Base-by-base conservation (phyloP, 2,797 vertebrate genomes). In the Cyprinodon diabolis region DNA sequence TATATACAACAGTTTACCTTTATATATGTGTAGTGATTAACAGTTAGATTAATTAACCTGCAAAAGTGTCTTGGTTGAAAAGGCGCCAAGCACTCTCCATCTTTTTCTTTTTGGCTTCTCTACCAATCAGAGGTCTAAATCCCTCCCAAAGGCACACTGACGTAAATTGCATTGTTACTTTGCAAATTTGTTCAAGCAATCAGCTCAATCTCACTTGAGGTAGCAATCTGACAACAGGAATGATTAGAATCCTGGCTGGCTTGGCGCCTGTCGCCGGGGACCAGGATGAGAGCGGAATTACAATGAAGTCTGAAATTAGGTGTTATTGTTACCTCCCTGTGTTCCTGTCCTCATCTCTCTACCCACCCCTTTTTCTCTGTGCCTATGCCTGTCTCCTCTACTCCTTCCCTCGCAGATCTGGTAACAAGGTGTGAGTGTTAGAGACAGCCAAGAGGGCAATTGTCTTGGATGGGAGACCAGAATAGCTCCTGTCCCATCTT, bases 121-220 rank as follows among this genome's bases (percentile, higher is more conserved):
- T 77, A 74, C 73, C 77, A 71, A 67, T 81, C 76, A 52, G 66
- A 84, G 3, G 74, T 47, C 68, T 75, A 55, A 65, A 86, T 79
- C 79, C 86, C 75, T 86, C 85, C 78, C 71, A 21, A 74, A 75
- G 90, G 84, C 84, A 70, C 70, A 11, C 87, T 77, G 86, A 82
- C 72, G 80, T 85, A 94, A 94, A 94, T 92, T 92, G 90, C 91
- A 86, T 94, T 84, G 88, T 94, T 93, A 92, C 91, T 93, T 93
- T 92, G 91, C 91, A 94, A 94, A 94, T 94, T 94, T 94, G 92
- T 89, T 90, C 92, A 92, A 92, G 91, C 92, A 94, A 93, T 94
- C 92, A 92, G 81, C 89, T 90, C 86, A 71, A 91, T 93, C 93
- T 94, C 91, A 90, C 91, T 91, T 80, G 92, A 89, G 92, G 85